Conservation (phyloP, 2,113 vertebrate genomes). For the Trematocara macrostoma region DNA sequence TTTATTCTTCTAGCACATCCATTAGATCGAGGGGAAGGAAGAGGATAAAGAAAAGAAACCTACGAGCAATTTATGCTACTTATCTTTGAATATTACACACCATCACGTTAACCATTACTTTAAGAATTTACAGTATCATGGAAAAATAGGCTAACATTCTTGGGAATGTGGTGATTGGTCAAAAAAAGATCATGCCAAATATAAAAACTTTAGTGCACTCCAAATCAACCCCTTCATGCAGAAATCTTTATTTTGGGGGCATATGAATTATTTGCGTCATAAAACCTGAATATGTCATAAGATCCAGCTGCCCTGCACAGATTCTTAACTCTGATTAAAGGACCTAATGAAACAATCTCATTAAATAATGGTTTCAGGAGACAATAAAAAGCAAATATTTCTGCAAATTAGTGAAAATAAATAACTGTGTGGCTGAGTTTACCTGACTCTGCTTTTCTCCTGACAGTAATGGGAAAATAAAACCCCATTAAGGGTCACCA, state of each 20-base stretch:
- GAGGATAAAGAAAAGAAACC: not conserved
- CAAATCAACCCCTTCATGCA: not conserved
- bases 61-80: not conserved
- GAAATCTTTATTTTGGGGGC: not conserved
- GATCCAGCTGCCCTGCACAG: not conserved
- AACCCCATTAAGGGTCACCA: not conserved
- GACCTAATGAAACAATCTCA: not conserved
- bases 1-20: not conserved
- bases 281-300: not conserved
- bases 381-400: not conserved
- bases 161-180: not conserved
- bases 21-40: not conserved
- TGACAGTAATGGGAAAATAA: not conserved
- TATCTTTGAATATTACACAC: not conserved
- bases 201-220: not conserved
- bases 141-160: not conserved
- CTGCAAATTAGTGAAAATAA: not conserved
- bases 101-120: not conserved
- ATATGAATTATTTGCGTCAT: not conserved
- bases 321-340: not conserved
- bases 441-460: not conserved
- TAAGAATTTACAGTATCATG: not conserved
- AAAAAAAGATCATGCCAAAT: not conserved
- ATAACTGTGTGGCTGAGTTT: rapidly evolving
- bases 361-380: not conserved